Evolutionary conservation across 37 sponge, comb jelly and placozoan species (phyloP).

Genomic region (Axinella damicornis): DNA sequence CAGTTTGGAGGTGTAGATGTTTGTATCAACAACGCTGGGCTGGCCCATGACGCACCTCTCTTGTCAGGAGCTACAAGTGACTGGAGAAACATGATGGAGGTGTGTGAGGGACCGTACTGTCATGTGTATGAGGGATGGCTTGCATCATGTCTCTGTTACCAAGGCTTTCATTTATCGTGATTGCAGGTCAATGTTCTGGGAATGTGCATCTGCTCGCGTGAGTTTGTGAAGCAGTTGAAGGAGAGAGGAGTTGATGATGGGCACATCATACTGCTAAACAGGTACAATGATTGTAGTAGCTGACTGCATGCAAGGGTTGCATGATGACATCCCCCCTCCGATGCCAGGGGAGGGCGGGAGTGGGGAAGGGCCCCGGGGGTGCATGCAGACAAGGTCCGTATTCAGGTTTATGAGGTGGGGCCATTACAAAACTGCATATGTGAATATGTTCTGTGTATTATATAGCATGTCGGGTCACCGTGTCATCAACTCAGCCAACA

Average conservation of each 20-base stretch:
- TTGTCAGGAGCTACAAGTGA: slow-evolving; percentile 63
- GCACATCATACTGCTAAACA: slow-evolving; percentile 81
- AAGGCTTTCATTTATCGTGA: no score
- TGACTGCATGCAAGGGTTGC: no score
- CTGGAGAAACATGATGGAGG: slow-evolving; percentile 87
- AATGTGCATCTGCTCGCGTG: slow-evolving; percentile 71
- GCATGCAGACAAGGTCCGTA: no score
- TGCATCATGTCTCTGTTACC: no score
- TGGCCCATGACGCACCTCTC: slow-evolving; percentile 65
- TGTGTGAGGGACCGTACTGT: slow-evolving; percentile 1
- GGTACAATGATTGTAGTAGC: not conserved
- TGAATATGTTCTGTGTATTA: not conserved
- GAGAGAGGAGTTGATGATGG: slow-evolving; percentile 77
- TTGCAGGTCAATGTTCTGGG: slow-evolving; percentile 81
- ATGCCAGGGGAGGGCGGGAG: no score
- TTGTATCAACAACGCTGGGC: slow-evolving; percentile 89
- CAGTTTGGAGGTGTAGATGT: slow-evolving; percentile 81
- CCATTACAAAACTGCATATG: no score
- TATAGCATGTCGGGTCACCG: slow-evolving; percentile 81
- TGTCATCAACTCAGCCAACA: not conserved
- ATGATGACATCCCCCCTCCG: no score
- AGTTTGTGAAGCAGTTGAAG: slow-evolving; percentile 76
- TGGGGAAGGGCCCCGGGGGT: no score
- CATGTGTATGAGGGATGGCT: no score
- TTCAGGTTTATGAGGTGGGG: no score